Evolutionary conservation across 2,888 invertebrate genomes (phyloP), one percentile per base, ranked within the genome.

Genomic region (Lasioglossum pauxillum): DNA sequence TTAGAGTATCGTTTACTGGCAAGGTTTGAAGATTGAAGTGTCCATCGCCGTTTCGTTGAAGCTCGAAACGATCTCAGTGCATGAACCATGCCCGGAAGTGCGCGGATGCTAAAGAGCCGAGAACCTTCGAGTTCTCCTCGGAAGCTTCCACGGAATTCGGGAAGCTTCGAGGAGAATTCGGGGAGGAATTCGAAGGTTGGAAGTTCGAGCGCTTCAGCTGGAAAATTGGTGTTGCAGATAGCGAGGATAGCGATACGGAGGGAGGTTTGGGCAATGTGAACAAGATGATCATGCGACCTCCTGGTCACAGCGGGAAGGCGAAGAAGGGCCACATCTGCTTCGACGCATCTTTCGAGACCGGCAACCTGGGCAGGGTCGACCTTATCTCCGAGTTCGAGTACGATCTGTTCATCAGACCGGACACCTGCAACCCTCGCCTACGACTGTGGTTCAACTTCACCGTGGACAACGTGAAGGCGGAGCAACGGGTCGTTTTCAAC

Each of bases 391-490:
- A 99, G 93, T 97, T 97, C 94, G 99, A 99, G 95, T 99, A 99
- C 95, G 99, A 99, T 95, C 96, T 99, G 77, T 99, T 98, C 95
- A 97, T 99, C 80, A 96, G 99, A 71, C 99, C 99, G 0, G 99
- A 99, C 95, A 99, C 99, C 0, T 99, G 99, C 95, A 98, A 98
- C 94, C 99, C 99, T 0, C 96, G 98, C 72, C 97, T 98, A 88
- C 96, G 99, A 75, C 97, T 99, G 91, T 99, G 99, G 99, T 99
- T 99, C 95, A 99, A 99, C 96, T 99, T 99, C 94, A 98, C 99
- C 1, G 99, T 99, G 60, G 99, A 99, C 95, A 99, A 99, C 95
- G 98, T 98, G 0, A 98, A 97, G 92, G 97, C 97, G 85, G 99
- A 99, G 95, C 99, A 99, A 96, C 97, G 98, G 90, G 99, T 99